These are phyloP conservation scores for Leptogaster cylindrica DNA, from an alignment of 2,888 invertebrate genomes.

Conservation along the genomic window DNA sequence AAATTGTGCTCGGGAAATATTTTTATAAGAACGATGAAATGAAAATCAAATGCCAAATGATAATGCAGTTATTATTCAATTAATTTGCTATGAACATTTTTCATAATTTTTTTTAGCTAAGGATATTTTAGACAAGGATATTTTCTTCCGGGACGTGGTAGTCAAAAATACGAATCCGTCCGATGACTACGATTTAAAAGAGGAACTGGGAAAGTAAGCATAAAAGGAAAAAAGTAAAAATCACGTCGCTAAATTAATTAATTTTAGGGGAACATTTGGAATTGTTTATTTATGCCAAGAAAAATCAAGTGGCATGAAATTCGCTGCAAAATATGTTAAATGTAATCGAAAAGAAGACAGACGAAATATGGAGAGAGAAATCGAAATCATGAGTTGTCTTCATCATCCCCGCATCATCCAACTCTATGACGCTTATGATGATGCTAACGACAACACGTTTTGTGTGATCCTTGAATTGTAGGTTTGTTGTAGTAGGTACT, in stretches of 20 bases:
- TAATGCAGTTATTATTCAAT: not conserved
- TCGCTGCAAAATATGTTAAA: conserved; percentile 88
- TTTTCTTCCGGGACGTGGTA: conserved; percentile 69
- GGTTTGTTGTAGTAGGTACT: conserved; percentile 64
- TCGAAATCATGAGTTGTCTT: conserved; percentile 88
- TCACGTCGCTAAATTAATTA: no score
- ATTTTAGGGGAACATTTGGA: conserved; percentile 85
- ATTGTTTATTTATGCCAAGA: conserved; percentile 88
- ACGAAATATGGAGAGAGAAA: conserved; percentile 85
- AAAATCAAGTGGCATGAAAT: conserved; percentile 73
- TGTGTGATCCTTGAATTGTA: conserved; percentile 93
- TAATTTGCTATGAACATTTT: not conserved
- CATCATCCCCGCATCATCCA: conserved; percentile 93
- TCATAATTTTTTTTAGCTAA: not conserved
- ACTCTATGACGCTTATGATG: conserved; percentile 92
- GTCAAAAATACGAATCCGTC: conserved; percentile 81
- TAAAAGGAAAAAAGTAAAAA: no score
- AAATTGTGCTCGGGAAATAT: no score
- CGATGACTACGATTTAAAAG: conserved; percentile 80
- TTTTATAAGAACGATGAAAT: not conserved
- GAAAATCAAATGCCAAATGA: conserved; percentile 1
- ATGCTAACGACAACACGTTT: conserved; percentile 84
- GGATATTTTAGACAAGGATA: conserved; percentile 14
- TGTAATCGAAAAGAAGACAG: conserved; percentile 80
- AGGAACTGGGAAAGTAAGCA: conserved; percentile 79